These are phyloP conservation scores for Manacus vitellinus DNA, from an alignment of 2,113 vertebrate species.

Conservation along the genomic window DNA sequence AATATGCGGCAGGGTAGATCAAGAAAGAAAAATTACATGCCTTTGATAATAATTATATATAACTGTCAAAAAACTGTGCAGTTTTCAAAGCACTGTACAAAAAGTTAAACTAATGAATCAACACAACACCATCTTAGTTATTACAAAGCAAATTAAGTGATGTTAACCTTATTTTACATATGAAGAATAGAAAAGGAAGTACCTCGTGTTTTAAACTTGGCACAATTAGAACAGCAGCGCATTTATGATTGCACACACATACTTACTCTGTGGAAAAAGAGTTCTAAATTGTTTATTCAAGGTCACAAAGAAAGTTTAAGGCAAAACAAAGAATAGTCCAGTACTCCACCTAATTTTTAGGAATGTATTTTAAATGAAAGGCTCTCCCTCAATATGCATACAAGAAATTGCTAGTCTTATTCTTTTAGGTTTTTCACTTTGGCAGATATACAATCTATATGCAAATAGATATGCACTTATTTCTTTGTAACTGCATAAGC, in stretches of 20 bases:
- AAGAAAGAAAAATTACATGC: conserved; percentile 37
- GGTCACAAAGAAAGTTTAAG: neutral
- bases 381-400: neutral
- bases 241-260: neutral
- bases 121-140: neutral
- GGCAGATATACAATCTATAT: conserved; percentile 59
- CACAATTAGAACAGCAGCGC: neutral
- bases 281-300: conserved; percentile 17
- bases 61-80: conserved; percentile 7
- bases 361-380: conserved; percentile 14
- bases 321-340: neutral
- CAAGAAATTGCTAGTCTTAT: conserved; percentile 24
- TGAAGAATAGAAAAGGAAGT: neutral
- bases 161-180: conserved; percentile 21
- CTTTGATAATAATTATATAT: conserved; percentile 49
- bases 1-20: conserved; percentile 12
- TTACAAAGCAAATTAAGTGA: conserved; percentile 6
- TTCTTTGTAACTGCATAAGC: neutral
- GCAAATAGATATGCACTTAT: conserved; percentile 46
- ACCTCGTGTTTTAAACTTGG: neutral
- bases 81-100: conserved; percentile 42
- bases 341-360: neutral
- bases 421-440: conserved; percentile 36
- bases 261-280: neutral
- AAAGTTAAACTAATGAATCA: conserved; percentile 32